These are phyloP conservation scores for Sorex araneus DNA, from an alignment of 2,113 vertebrate genomes.

Conservation along the genomic window DNA sequence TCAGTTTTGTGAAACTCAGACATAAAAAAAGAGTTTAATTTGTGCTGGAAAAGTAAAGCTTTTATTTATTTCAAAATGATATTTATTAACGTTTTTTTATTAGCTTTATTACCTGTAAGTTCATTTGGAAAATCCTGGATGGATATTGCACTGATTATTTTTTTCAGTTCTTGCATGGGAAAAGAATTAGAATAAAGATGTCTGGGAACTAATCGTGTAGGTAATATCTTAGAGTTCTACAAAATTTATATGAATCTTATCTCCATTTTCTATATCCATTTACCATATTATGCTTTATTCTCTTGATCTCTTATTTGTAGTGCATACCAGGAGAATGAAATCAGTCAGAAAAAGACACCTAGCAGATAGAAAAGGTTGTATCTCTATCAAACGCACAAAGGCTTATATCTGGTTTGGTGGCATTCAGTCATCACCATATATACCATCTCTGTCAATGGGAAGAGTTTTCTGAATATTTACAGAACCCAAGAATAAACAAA, in stretches of 20 bases:
- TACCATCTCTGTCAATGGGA: not conserved
- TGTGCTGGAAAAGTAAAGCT: constrained; percentile 57
- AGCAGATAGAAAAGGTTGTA: not conserved
- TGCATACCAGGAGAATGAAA: not conserved
- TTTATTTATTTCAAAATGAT: constrained; percentile 51
- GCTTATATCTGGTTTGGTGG: not conserved
- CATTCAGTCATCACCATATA: not conserved
- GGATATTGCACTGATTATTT: not conserved
- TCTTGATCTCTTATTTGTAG: not conserved
- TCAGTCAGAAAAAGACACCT: constrained; percentile 1
- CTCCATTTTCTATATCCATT: not conserved
- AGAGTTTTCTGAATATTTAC: not conserved
- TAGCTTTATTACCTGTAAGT: not conserved
- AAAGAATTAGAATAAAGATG: constrained; percentile 20
- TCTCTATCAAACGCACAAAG: not conserved
- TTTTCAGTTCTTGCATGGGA: constrained; percentile 18
- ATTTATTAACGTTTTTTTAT: constrained; percentile 39
- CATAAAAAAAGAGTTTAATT: constrained; percentile 66
- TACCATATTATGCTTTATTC: not conserved
- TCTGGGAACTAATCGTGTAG: not conserved
- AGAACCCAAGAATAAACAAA: not conserved
- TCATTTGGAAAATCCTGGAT: constrained; percentile 44
- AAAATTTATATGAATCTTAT: not conserved
- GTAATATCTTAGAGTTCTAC: not conserved
- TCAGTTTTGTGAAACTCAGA: constrained; percentile 59